Evolutionary conservation across 2,113 vertebrate genomes (phyloP), one percentile per base, ranked within the genome.

Genomic region (Elanus axillaris): DNA sequence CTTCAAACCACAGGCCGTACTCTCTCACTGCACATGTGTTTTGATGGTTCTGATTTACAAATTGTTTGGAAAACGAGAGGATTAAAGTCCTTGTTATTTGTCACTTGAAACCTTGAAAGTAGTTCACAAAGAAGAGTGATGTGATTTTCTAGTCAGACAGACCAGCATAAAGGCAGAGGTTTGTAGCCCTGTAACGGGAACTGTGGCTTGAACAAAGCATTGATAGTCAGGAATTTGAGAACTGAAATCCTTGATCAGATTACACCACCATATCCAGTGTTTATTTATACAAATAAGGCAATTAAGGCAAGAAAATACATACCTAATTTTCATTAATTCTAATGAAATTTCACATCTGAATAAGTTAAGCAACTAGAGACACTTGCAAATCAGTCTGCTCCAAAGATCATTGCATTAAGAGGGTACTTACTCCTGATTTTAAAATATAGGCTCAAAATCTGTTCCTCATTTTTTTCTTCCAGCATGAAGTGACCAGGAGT

Each of bases 21-120:
- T 76, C 93, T 86, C 81, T 74, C 90, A 59, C 42, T 93, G 78
- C n/a, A 93, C 17, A 2, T 40, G 67, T 77, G 69, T 83, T 94
- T 94, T 76, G 92, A 97, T 93, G 92, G 84, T 48, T 67, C 88
- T 96, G 96, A 97, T 96, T 91, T 95, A 94, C 97, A 97, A 97
- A 96, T 96, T 92, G 93, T 92, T 95, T 93, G 72, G 85, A 96
- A 96, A 94, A 95, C 82, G 76, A 83, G 53, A 92, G 94, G 83
- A 94, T 96, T 94, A 84, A 96, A 79, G 78, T 72, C 75, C 60
- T 80, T 91, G 92, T 53, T 95, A 90, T 92, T 97, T 97, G 88
- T 69, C 62, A 92, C 69, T 63, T 95, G 60, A 94, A 96, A 81
- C 63, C 48, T 96, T 93, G 94, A 80, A 36, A 87, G 77, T 3